Conservation (phyloP, 2,888 invertebrate genomes). For the Chrysodeixis includens region DNA sequence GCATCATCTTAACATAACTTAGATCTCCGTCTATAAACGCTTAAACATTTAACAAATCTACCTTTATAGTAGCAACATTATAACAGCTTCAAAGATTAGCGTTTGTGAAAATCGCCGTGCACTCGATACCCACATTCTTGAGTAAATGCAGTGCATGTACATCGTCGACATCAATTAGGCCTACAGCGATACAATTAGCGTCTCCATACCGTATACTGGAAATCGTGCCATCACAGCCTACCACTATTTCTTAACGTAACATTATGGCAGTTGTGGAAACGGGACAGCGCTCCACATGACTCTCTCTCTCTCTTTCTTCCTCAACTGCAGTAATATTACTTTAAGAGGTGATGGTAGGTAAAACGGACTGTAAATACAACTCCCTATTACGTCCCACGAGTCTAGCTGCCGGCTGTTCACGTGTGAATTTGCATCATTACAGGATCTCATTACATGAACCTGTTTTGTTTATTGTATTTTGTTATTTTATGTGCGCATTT, state of each 20-base stretch:
- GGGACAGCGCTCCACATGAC: too few species aligned
- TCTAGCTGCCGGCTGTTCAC: not conserved
- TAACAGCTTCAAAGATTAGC: slow-evolving; percentile 21
- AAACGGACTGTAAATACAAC: too few species aligned
- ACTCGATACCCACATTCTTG: slow-evolving; percentile 35
- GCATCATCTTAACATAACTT: too few species aligned
- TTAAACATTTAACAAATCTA: slow-evolving; percentile 3
- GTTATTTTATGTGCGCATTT: too few species aligned
- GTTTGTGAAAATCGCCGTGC: slow-evolving; percentile 32
- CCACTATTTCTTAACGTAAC: too few species aligned
- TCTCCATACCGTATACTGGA: slow-evolving; percentile 25
- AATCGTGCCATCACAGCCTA: slow-evolving; percentile 31
- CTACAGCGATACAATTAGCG: slow-evolving; percentile 41
- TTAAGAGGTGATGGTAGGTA: too few species aligned
- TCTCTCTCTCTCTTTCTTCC: too few species aligned
- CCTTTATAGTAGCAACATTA: slow-evolving; percentile 20
- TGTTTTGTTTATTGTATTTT: not conserved
- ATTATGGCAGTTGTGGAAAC: too few species aligned
- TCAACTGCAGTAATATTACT: too few species aligned
- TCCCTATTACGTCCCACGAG: not conserved
- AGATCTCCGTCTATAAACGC: too few species aligned
- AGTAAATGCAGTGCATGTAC: slow-evolving; percentile 23
- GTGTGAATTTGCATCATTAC: not conserved
- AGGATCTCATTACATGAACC: not conserved
- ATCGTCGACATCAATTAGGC: slow-evolving; percentile 35